Evolutionary conservation across 1,140 invertebrate genomes (phyloP).

Genomic region (Uloborus diversus): DNA sequence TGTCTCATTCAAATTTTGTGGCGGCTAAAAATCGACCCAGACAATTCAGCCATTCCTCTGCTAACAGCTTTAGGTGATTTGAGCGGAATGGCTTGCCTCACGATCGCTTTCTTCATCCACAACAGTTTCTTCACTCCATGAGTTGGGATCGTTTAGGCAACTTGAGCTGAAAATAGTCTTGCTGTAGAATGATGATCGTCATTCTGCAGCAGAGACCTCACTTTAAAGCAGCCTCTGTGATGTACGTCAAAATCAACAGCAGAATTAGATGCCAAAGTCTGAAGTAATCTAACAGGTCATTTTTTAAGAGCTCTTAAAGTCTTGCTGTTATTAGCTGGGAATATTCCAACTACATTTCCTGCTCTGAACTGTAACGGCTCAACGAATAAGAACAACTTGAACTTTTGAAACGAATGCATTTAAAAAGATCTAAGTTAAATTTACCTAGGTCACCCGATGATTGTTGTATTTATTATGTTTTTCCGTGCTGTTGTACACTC

Average conservation of each 20-base stretch:
- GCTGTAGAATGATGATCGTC: not conserved
- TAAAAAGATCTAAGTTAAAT: too few relatives aligned
- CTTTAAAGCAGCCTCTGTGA: too few relatives aligned
- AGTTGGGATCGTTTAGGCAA: not conserved
- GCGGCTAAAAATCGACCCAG: constrained; percentile 67
- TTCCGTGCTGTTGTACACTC: too few relatives aligned
- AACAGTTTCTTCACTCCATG: not conserved
- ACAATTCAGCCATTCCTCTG: constrained; percentile 76
- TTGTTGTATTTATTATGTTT: too few relatives aligned
- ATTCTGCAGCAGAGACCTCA: not conserved
- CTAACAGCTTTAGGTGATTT: constrained; percentile 93
- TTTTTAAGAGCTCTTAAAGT: not conserved
- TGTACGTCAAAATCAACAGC: not conserved
- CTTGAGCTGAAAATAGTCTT: not conserved
- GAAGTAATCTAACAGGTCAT: not conserved
- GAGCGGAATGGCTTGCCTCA: constrained; percentile 85
- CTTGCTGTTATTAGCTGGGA: too few relatives aligned
- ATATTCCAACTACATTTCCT: too few relatives aligned
- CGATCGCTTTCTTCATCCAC: constrained; percentile 69
- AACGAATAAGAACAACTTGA: too few relatives aligned
- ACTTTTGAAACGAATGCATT: too few relatives aligned
- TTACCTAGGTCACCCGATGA: too few relatives aligned
- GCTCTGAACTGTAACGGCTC: too few relatives aligned
- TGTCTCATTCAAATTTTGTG: constrained; percentile 69
- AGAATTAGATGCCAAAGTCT: not conserved